Conservation (phyloP, 2,888 invertebrate species). For the Lasioglossum calceatum region DNA sequence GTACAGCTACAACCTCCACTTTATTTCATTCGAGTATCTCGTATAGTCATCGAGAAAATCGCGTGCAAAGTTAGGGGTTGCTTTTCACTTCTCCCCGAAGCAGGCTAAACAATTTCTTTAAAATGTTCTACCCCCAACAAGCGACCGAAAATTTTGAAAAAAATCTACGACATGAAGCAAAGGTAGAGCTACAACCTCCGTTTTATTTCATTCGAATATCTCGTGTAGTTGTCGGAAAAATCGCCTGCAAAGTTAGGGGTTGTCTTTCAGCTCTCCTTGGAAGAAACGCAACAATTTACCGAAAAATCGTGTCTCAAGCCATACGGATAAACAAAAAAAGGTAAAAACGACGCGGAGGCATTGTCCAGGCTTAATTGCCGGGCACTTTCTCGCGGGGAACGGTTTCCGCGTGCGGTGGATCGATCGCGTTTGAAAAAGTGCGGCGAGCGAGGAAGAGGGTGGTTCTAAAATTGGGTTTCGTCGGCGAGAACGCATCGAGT, state of each 20-base stretch:
- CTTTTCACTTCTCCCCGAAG: no score
- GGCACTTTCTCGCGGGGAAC: not conserved
- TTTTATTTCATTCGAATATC: no score
- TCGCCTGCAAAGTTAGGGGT: not conserved
- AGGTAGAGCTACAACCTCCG: no score
- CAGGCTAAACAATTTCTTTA: no score
- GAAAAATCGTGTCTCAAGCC: not conserved
- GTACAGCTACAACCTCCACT: not conserved
- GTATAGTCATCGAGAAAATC: not conserved
- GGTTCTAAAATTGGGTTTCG: slow-evolving; percentile 30
- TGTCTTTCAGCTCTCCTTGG: not conserved
- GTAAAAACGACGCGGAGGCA: not conserved
- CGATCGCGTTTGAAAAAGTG: slow-evolving; percentile 8
- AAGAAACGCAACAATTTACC: not conserved
- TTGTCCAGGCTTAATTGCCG: not conserved
- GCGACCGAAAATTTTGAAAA: not conserved
- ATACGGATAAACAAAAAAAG: not conserved
- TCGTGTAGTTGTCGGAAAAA: no score
- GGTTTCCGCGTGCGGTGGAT: not conserved
- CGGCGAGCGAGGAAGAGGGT: not conserved
- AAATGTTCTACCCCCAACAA: no score
- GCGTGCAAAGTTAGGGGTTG: not conserved
- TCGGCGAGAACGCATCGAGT: slow-evolving; percentile 16
- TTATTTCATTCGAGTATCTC: not conserved
- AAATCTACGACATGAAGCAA: not conserved